phyloP scores from a whole-genome alignment of 2,888 invertebrate genomes.

The Lycophotia porphyrea region DNA sequence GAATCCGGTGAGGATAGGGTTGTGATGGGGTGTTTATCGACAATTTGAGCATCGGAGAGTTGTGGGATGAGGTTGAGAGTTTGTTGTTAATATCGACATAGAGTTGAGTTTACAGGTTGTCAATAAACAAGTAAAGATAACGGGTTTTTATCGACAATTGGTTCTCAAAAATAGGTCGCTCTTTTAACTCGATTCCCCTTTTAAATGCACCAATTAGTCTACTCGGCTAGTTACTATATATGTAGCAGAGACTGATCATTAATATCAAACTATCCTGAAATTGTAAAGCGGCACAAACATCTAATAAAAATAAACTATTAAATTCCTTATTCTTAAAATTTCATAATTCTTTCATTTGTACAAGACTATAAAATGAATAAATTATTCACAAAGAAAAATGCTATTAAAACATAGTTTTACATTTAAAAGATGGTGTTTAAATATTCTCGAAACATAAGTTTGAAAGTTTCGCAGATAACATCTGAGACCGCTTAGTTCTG shows the following conservation, averaged over 20 bases:
- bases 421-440: constrained; percentile 35
- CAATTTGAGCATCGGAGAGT: constrained; percentile 19
- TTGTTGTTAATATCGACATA: neutral
- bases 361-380: neutral
- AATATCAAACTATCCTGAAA: neutral
- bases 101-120: neutral
- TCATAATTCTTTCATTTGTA: neutral
- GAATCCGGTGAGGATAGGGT: constrained; percentile 62
- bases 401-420: constrained; percentile 11
- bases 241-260: too few species aligned
- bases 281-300: neutral
- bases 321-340: neutral
- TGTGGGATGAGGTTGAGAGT: neutral
- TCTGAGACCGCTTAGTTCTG: constrained; percentile 50
- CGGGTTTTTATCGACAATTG: neutral
- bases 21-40: constrained; percentile 52
- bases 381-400: constrained; percentile 5
- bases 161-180: neutral
- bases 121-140: neutral
- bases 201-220: neutral
- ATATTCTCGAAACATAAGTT: constrained; percentile 33
- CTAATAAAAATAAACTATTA: neutral
- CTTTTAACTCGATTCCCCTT: neutral
- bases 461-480: constrained; percentile 45
- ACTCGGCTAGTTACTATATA: neutral